phyloP scores from a whole-genome alignment of 2,888 invertebrate genomes.

The Heteropelma amictum region DNA sequence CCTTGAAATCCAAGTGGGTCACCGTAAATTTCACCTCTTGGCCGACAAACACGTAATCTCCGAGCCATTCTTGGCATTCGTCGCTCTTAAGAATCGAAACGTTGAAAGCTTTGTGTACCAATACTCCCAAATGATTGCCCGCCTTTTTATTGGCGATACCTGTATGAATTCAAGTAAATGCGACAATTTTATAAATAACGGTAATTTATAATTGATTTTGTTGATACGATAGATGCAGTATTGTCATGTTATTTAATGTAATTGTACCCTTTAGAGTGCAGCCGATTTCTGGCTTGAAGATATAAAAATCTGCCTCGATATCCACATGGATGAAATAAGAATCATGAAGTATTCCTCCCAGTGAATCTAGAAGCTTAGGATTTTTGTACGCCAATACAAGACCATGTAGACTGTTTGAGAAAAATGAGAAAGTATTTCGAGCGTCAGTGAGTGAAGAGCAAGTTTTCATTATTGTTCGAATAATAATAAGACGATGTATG shows the following conservation, averaged over 20 bases:
- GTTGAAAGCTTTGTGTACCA: conserved; percentile 86
- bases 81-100: conserved; percentile 83
- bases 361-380: conserved; percentile 80
- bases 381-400: conserved; percentile 85
- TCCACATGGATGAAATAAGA: conserved; percentile 83
- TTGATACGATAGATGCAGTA: too few relatives aligned
- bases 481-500: too few relatives aligned
- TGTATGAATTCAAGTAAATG: conserved; percentile 55
- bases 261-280: conserved; percentile 81
- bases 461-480: too few relatives aligned
- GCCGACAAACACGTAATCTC: conserved; percentile 80
- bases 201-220: background rate
- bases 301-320: conserved; percentile 84
- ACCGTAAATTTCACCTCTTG: conserved; percentile 82
- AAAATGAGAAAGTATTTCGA: too few relatives aligned
- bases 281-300: conserved; percentile 83
- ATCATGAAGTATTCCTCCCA: conserved; percentile 82
- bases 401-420: conserved; percentile 81
- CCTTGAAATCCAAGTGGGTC: conserved; percentile 80
- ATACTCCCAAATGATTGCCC: conserved; percentile 83
- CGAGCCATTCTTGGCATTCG: conserved; percentile 80
- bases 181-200: too few relatives aligned
- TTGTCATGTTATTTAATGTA: background rate
- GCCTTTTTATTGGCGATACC: conserved; percentile 84
- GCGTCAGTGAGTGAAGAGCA: too few relatives aligned